A percentile compares a stretch with the other conserved stretches of the same genome.
phyloP scores from a whole-genome alignment of 2,113 vertebrate species.

The Stigmatopora argus region DNA sequence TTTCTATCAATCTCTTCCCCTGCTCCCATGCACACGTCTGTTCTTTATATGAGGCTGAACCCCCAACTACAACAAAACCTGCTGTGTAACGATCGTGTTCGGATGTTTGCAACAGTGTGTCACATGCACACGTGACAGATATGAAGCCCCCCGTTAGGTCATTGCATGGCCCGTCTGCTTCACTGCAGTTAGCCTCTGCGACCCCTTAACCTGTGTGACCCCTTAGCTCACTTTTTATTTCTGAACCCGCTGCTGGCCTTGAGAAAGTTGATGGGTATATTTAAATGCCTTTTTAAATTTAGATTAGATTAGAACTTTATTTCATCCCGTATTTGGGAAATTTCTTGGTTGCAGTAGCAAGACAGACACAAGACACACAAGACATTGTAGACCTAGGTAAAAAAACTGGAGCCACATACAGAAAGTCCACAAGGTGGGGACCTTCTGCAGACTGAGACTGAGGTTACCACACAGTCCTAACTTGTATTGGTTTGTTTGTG shows the following conservation, averaged over 20 bases:
- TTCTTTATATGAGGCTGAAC: neutral
- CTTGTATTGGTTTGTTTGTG: neutral
- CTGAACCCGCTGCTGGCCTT: conserved; percentile 40
- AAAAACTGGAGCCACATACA: too few species aligned
- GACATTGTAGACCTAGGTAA: too few species aligned
- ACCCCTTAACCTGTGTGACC: conserved; percentile 59
- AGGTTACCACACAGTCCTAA: too few species aligned
- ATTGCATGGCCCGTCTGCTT: conserved; percentile 24
- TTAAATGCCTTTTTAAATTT: neutral
- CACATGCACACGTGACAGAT: conserved; percentile 55
- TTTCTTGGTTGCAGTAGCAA: too few species aligned
- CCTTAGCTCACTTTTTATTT: conserved; percentile 20
- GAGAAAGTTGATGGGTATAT: neutral
- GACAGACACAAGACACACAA: too few species aligned
- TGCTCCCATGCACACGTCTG: conserved; percentile 25
- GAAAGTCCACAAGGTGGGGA: too few species aligned
- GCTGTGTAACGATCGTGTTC: conserved; percentile 28
- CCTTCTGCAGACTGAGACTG: too few species aligned
- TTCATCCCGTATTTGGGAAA: neutral
- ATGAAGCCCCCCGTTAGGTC: conserved; percentile 47
- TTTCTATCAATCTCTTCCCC: neutral
- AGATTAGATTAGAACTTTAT: neutral
- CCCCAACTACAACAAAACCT: conserved; percentile 27
- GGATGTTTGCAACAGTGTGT: conserved; percentile 33
- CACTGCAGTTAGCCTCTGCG: conserved; percentile 42